phyloP scores from a whole-genome alignment of 2,797 vertebrate genomes.

The Lateolabrax maculatus region DNA sequence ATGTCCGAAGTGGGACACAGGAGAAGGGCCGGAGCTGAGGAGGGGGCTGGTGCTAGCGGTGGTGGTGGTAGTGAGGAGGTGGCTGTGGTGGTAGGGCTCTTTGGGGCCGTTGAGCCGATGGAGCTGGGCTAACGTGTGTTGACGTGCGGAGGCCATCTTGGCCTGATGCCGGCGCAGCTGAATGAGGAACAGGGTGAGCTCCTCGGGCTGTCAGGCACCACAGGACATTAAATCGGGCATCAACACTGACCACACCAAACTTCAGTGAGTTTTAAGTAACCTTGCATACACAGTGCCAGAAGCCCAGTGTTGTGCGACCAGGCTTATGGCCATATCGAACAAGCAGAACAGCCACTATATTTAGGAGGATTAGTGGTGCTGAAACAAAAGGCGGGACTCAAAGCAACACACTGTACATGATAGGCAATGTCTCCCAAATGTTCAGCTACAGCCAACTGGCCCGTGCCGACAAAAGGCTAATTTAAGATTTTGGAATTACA shows the following conservation, averaged over 20 bases:
- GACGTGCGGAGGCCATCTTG: constrained; percentile 92
- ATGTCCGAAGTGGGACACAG: constrained; percentile 60
- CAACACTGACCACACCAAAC: constrained; percentile 37
- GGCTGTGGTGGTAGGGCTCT: constrained; percentile 81
- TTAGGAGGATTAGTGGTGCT: constrained; percentile 6
- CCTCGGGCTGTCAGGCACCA: constrained; percentile 93
- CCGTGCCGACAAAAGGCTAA: background rate
- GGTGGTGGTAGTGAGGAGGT: constrained; percentile 52
- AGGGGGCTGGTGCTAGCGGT: constrained; percentile 64
- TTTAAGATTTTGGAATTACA: too few species aligned
- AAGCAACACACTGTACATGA: background rate
- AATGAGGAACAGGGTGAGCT: constrained; percentile 96
- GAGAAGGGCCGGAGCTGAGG: constrained; percentile 61
- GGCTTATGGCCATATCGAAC: constrained; percentile 1
- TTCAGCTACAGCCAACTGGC: background rate
- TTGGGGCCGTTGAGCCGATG: constrained; percentile 88
- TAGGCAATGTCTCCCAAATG: background rate
- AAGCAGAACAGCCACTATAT: constrained; percentile 32
- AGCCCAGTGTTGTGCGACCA: background rate
- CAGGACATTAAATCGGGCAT: constrained; percentile 66
- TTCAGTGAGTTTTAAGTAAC: background rate
- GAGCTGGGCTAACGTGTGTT: constrained; percentile 91
- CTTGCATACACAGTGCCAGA: background rate
- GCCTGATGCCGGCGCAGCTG: constrained; percentile 96
- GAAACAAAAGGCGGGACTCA: constrained; percentile 25